phyloP scores from a whole-genome alignment of 35 echinoderm and acorn worm genomes.

The Holothuria glaberrima region DNA sequence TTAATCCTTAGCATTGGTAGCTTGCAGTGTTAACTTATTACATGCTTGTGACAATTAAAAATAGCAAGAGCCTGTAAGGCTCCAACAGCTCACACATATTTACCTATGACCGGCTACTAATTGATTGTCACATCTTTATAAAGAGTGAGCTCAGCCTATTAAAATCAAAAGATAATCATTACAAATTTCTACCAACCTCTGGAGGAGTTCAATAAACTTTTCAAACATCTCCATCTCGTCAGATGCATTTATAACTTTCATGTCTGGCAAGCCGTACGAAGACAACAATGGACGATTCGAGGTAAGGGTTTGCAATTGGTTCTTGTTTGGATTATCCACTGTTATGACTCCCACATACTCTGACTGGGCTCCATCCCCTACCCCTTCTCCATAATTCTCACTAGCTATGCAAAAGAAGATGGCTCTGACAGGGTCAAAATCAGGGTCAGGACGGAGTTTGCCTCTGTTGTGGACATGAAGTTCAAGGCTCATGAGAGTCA shows the following conservation, averaged over 20 bases:
- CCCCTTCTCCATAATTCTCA: slow-evolving; percentile 36
- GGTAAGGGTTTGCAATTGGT: background rate
- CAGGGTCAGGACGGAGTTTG: slow-evolving; percentile 84
- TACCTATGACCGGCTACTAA: too few relatives aligned
- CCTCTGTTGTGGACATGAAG: slow-evolving; percentile 74
- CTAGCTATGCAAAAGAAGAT: slow-evolving; percentile 77
- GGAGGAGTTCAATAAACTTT: slow-evolving; percentile 74
- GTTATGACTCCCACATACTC: slow-evolving; percentile 53
- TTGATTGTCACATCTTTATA: too few relatives aligned
- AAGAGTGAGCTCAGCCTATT: too few relatives aligned
- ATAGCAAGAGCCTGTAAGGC: too few relatives aligned
- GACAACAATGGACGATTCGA: slow-evolving; percentile 41
- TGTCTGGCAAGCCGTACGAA: slow-evolving; percentile 67
- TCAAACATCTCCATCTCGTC: slow-evolving; percentile 79
- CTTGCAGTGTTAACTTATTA: too few relatives aligned
- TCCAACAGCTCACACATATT: too few relatives aligned
- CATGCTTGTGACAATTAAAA: too few relatives aligned
- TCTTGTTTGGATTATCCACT: slow-evolving; percentile 64
- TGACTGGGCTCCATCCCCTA: slow-evolving; percentile 17
- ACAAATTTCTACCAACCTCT: slow-evolving; percentile 67
- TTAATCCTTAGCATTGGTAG: too few relatives aligned
- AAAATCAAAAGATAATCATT: too few relatives aligned
- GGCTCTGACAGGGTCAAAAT: slow-evolving; percentile 85
- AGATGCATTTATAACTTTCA: slow-evolving; percentile 60
- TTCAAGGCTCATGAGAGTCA: slow-evolving; percentile 91